Evolutionary conservation across 2,797 vertebrate genomes (phyloP).

Genomic region (Pteropus rufus): DNA sequence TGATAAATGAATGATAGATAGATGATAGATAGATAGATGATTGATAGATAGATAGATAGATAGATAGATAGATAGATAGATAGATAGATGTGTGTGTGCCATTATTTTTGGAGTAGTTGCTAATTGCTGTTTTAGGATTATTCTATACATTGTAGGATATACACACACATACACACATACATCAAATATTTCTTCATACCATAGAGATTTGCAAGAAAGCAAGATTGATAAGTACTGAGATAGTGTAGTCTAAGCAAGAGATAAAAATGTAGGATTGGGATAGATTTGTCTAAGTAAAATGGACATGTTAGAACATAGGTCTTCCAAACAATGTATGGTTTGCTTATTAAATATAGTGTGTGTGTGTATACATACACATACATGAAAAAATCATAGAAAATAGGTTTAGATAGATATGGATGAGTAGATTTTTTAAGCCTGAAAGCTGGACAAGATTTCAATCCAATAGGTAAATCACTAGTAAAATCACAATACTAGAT

Average conservation of each 20-base stretch:
- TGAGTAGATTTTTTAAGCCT: background rate
- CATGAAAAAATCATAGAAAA: background rate
- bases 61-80: no score
- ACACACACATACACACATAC: background rate
- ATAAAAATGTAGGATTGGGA: background rate
- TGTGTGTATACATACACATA: background rate
- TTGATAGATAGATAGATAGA: no score
- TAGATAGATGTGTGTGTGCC: no score
- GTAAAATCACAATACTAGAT: background rate
- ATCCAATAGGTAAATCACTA: background rate
- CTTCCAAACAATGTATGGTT: background rate
- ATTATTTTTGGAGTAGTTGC: background rate
- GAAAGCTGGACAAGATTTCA: background rate
- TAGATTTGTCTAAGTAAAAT: background rate
- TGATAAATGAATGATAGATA: no score
- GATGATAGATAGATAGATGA: no score
- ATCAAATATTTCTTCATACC: background rate
- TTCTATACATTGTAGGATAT: background rate
- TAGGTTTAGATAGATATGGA: background rate
- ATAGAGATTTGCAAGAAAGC: background rate
- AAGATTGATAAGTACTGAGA: background rate
- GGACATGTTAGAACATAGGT: background rate
- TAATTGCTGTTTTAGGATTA: background rate
- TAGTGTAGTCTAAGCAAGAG: background rate
- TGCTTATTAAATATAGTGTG: background rate